Evolutionary conservation across 2,888 invertebrate genomes (phyloP).

Genomic region (Mimachlamys varia): DNA sequence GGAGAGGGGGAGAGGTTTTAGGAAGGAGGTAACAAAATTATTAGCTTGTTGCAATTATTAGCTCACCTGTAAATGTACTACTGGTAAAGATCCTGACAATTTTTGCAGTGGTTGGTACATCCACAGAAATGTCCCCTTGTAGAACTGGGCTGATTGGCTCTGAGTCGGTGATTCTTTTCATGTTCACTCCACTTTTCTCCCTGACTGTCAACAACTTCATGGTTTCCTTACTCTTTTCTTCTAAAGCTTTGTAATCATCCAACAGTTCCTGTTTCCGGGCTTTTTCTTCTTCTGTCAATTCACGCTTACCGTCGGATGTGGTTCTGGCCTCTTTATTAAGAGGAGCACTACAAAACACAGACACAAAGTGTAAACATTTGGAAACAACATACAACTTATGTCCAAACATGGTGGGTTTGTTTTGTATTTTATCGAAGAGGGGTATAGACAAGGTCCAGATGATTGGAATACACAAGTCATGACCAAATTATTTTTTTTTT

Average conservation of each 20-base stretch:
- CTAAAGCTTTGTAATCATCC: conserved; percentile 7
- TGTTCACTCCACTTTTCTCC: background rate
- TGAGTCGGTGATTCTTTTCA: background rate
- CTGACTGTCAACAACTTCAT: background rate
- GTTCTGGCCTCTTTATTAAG: background rate
- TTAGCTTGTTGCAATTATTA: no score
- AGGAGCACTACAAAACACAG: background rate
- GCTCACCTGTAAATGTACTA: conserved; percentile 76
- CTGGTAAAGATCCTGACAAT: conserved; percentile 76
- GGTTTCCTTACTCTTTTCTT: background rate
- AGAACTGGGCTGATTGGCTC: background rate
- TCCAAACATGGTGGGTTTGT: no score
- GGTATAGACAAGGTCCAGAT: no score
- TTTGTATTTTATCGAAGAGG: no score
- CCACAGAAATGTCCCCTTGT: conserved; percentile 63
- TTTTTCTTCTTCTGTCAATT: background rate
- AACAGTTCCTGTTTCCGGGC: background rate
- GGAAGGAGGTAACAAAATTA: no score
- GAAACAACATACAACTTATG: no score
- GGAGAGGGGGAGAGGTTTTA: background rate
- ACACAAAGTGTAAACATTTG: no score
- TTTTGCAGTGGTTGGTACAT: conserved; percentile 66
- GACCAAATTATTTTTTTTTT: no score
- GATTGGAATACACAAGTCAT: no score
- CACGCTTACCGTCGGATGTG: background rate